Conservation (phyloP, 2,797 vertebrate genomes). For the Nyctibius grandis region DNA sequence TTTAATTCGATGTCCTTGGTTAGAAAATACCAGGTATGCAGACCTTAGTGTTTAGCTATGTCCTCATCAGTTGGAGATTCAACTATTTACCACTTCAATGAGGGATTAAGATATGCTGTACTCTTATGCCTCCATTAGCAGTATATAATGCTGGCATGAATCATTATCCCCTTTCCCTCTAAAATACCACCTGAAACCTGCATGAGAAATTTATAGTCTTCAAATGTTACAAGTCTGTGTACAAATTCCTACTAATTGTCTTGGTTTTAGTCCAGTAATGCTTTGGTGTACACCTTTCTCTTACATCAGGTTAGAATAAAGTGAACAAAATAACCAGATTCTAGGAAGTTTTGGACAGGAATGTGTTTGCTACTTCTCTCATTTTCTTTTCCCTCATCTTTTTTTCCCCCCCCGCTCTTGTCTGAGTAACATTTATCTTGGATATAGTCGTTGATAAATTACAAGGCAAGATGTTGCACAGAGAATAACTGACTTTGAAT, state of each 20-base stretch:
- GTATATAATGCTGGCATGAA: background rate
- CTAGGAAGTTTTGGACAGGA: background rate
- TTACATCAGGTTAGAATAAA: background rate
- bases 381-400: background rate
- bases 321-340: background rate
- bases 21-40: background rate
- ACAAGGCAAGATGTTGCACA: background rate
- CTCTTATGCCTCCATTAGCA: background rate
- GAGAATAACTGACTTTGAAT: background rate
- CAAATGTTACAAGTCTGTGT: background rate
- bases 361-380: background rate
- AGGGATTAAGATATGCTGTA: background rate
- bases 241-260: background rate
- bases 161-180: background rate
- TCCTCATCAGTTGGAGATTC: background rate
- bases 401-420: accelerated
- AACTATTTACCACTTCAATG: background rate
- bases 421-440: background rate
- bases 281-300: background rate
- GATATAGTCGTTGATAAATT: background rate
- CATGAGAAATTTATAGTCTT: background rate
- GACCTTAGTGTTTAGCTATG: background rate
- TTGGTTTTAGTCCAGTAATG: background rate
- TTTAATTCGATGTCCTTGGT: background rate
- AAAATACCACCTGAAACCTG: background rate